Evolutionary conservation across 2,113 vertebrate genomes (phyloP), one percentile per base, ranked within the genome.

Genomic region (Marmota flaviventris): DNA sequence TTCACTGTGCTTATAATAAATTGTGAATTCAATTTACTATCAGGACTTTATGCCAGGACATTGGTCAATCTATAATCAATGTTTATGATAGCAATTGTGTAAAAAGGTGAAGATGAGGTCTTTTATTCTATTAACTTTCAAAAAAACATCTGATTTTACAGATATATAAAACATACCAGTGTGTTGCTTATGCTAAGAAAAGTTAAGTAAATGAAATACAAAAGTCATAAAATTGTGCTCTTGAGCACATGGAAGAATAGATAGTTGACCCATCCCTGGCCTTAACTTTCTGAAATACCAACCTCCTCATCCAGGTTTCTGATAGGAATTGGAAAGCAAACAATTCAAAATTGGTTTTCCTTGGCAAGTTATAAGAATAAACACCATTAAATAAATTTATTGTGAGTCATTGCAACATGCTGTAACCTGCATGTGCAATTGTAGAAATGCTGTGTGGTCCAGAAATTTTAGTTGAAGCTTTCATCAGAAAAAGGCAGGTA

Each of bases 341-440:
- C 25, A 58, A 24, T 22, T 82, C 72, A 24, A 51, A 85, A 70
- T 8, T 37, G 61, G 39, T 65, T 65, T 95, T 75, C 37, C 53
- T 48, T 96, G 92, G 70, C 45, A 4, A 63, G 29, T 11, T 48
- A 4, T 22, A 70, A 58, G 81, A 84, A 87, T 95, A 96, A 93
- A 97, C 79, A 90, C 48, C 42, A 45, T 72, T 16, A 96, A 84
- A 73, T 69, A 45, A 77, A 95, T 93, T 82, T 88, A 85, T 39
- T 45, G 25, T 51, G 82, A 70, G 45, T 37, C 81, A 67, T 4
- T 48, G 51, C 56, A 12, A 53, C 37, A 39, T 6, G 61, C 89
- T 24, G 29, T 27, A 37, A 53, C 58, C 93, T 85, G 63, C 17
- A 37, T 1, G 56, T 16, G 45, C 12, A 42, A 32, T 13, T 32